Evolutionary conservation across 2,797 vertebrate genomes (phyloP).

Genomic region (Buphagus erythrorhynchus): DNA sequence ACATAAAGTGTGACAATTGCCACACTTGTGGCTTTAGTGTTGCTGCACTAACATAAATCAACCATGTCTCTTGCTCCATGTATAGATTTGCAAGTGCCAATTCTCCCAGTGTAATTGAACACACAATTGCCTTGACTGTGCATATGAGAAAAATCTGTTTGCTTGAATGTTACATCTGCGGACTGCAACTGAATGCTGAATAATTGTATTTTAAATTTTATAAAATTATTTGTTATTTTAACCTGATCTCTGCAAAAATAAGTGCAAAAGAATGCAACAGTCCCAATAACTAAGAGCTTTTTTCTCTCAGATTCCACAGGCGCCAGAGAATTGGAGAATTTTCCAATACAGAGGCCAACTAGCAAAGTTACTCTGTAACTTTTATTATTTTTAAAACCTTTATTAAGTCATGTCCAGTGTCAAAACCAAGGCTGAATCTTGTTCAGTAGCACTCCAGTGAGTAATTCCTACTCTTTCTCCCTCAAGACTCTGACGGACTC

Average conservation of each 20-base stretch:
- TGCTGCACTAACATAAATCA: neutral
- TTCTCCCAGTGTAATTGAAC: neutral
- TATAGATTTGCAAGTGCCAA: neutral
- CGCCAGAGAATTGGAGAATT: neutral
- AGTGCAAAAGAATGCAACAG: neutral
- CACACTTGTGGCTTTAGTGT: neutral
- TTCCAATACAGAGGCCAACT: neutral
- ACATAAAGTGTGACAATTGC: neutral
- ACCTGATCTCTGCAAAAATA: neutral
- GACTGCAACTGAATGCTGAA: neutral
- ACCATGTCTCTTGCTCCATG: accelerated
- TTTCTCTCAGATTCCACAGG: neutral
- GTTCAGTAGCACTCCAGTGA: neutral
- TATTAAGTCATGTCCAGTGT: neutral
- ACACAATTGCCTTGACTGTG: neutral
- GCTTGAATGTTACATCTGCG: neutral
- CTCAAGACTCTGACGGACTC: neutral
- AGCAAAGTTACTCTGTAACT: neutral
- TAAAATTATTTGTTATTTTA: neutral
- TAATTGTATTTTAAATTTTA: neutral
- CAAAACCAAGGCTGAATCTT: neutral
- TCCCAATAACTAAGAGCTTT: neutral
- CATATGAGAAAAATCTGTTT: neutral
- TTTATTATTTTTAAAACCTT: neutral
- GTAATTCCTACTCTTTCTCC: neutral